phyloP scores from a whole-genome alignment of 2,113 vertebrate genomes.

The Tringa solitaria region DNA sequence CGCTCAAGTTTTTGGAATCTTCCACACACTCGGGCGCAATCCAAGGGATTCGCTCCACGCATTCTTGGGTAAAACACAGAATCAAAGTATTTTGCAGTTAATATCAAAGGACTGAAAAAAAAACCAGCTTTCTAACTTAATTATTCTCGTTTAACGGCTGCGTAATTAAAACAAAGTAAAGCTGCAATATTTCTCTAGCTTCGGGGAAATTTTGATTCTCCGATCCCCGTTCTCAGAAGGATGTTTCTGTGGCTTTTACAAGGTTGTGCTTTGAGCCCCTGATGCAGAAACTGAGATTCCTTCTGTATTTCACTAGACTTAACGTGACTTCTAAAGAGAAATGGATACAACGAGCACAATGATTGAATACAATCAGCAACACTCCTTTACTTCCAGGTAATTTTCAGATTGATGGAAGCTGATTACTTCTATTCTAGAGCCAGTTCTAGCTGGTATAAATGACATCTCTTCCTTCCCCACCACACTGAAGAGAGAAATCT shows the following conservation, averaged over 20 bases:
- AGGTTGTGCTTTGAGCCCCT: background rate
- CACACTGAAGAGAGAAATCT: background rate
- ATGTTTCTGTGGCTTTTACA: background rate
- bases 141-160: background rate
- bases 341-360: background rate
- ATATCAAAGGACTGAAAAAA: background rate
- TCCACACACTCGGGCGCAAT: constrained; percentile 94
- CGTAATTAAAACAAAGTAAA: background rate
- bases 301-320: background rate
- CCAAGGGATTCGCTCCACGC: constrained; percentile 94
- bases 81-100: background rate
- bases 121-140: background rate
- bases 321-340: background rate
- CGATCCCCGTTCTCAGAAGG: background rate
- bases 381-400: background rate
- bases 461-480: background rate
- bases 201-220: background rate
- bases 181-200: background rate
- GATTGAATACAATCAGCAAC: background rate
- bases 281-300: background rate
- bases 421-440: background rate
- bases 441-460: background rate
- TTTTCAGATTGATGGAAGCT: background rate
- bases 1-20: constrained; percentile 79
- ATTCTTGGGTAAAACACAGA: constrained; percentile 74